Conservation (phyloP, 1,140 invertebrate species). For the Meloidogyne hapla region DNA sequence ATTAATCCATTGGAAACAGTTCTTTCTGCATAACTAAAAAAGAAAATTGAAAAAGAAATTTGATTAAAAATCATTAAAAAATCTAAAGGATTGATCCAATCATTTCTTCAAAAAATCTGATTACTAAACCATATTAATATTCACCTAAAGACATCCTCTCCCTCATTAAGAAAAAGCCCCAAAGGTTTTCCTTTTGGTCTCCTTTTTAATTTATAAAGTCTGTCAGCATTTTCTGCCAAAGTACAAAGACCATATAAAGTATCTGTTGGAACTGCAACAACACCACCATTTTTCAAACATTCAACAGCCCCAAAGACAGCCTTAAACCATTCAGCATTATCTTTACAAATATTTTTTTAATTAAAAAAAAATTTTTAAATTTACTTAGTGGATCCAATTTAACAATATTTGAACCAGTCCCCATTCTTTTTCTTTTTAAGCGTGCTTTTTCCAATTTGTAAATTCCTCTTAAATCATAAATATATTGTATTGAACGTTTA, state of each 20-base stretch:
- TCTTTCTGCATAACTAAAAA: conserved; percentile 31
- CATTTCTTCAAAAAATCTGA: too few species aligned
- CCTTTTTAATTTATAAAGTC: conserved; percentile 34
- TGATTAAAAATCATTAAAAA: background rate
- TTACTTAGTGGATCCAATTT: background rate
- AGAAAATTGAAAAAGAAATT: background rate
- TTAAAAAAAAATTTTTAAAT: background rate
- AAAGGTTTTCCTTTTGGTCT: conserved; percentile 35
- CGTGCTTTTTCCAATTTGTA: background rate
- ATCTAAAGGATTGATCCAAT: too few species aligned
- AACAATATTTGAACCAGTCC: conserved; percentile 17
- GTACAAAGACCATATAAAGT: conserved; percentile 44
- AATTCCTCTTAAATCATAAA: background rate
- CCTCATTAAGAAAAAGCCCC: conserved; percentile 15
- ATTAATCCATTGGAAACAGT: conserved; percentile 41
- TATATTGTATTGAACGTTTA: background rate
- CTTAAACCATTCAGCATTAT: background rate
- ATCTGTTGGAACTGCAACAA: conserved; percentile 47
- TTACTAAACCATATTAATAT: too few species aligned
- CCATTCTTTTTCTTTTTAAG: background rate
- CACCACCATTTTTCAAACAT: conserved; percentile 28
- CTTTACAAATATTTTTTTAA: background rate
- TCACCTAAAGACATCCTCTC: conserved; percentile 4
- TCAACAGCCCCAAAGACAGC: conserved; percentile 20
- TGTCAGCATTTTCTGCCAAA: conserved; percentile 30